Evolutionary conservation across 2,888 invertebrate genomes (phyloP).

Genomic region (Eupithecia centaureata): DNA sequence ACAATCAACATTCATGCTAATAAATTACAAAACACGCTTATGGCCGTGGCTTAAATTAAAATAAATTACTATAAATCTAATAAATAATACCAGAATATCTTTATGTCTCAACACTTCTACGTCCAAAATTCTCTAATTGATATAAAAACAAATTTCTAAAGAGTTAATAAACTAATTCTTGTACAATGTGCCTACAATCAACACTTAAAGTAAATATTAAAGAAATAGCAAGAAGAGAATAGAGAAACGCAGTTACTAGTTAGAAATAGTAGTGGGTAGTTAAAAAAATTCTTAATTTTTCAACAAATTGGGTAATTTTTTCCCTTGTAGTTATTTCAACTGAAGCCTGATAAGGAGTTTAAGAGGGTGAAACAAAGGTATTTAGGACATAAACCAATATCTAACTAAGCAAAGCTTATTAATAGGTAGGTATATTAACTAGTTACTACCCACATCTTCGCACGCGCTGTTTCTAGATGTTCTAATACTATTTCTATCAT

Average conservation of each 20-base stretch:
- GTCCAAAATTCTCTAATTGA: not conserved
- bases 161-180: not conserved
- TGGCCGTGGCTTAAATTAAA: conserved; percentile 33
- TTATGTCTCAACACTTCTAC: not conserved
- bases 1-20: conserved; percentile 36
- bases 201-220: not conserved
- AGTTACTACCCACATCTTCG: too few relatives aligned
- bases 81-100: not conserved
- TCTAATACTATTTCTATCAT: too few relatives aligned
- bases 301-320: too few relatives aligned
- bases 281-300: too few relatives aligned
- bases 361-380: too few relatives aligned
- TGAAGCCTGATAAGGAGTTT: too few relatives aligned
- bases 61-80: conserved; percentile 14
- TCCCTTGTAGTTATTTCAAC: too few relatives aligned
- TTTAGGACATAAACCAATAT: too few relatives aligned
- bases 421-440: too few relatives aligned
- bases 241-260: not conserved
- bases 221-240: too few relatives aligned
- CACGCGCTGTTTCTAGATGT: too few relatives aligned
- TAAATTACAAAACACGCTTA: conserved; percentile 32
- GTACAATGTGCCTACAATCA: not conserved
- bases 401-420: too few relatives aligned
- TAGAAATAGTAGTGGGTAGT: not conserved
- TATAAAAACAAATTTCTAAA: not conserved